Evolutionary conservation across 2,797 vertebrate genomes (phyloP).

Genomic region (Rhinatrema bivittatum): DNA sequence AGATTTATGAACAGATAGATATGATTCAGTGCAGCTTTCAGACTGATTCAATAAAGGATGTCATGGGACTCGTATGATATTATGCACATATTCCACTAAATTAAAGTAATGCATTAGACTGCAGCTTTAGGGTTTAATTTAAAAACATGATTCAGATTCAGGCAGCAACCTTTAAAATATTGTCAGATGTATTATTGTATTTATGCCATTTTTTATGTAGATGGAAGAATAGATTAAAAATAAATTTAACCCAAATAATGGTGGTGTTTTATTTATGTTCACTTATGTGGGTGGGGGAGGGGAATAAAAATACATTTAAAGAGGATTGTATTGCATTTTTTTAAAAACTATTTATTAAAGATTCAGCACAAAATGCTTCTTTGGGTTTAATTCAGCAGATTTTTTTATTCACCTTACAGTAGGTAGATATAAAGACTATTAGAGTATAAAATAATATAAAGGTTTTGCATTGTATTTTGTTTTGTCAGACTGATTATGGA

Average conservation of each 20-base stretch:
- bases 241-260: conserved; percentile 40
- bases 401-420: conserved; percentile 7
- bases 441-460: too few species aligned
- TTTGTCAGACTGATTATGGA: too few species aligned
- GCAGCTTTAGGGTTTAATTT: conserved; percentile 53
- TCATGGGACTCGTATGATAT: conserved; percentile 44
- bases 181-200: conserved; percentile 66
- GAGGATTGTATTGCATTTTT: conserved; percentile 14
- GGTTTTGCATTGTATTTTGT: too few species aligned
- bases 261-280: conserved; percentile 27
- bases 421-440: too few species aligned
- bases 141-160: conserved; percentile 54
- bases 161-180: conserved; percentile 57
- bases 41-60: conserved; percentile 64
- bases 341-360: conserved; percentile 5
- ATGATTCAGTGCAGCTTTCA: conserved; percentile 56
- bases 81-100: conserved; percentile 56
- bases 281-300: too few species aligned
- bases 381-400: conserved; percentile 11
- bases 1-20: conserved; percentile 40
- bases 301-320: too few species aligned
- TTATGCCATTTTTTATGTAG: conserved; percentile 53
- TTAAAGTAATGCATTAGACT: conserved; percentile 47
- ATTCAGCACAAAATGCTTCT: conserved; percentile 17
- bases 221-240: conserved; percentile 55